A percentile compares a stretch with the other conserved stretches of the same genome.
These are phyloP conservation scores for Pseudomugil gertrudae DNA, from an alignment of 2,797 vertebrate genomes.

Conservation along the genomic window DNA sequence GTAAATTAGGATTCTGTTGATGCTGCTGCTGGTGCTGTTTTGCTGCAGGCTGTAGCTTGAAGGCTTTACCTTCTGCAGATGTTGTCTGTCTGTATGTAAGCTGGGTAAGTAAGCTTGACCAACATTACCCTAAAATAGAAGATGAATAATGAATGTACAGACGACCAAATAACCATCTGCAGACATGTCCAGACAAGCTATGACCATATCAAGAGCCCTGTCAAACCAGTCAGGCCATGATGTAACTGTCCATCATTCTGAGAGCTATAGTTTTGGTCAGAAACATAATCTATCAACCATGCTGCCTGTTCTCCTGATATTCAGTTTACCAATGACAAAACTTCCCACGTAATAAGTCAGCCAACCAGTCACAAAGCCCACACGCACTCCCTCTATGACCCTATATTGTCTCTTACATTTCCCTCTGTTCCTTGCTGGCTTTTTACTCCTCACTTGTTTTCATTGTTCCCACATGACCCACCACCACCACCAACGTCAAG, in stretches of 20 bases:
- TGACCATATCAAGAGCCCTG: conserved; percentile 42
- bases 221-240: conserved; percentile 37
- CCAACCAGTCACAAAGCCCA: conserved; percentile 23
- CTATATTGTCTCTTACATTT: conserved; percentile 26
- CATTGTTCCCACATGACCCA: conserved; percentile 41
- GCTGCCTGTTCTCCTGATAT: conserved; percentile 15
- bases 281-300: conserved; percentile 33
- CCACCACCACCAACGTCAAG: conserved; percentile 21
- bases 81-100: conserved; percentile 43
- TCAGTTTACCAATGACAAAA: conserved; percentile 26
- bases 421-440: conserved; percentile 12
- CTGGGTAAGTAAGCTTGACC: conserved; percentile 67
- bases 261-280: conserved; percentile 38
- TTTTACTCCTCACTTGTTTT: conserved; percentile 44
- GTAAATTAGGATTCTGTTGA: conserved; percentile 52
- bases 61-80: conserved; percentile 47
- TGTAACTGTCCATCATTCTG: conserved; percentile 33
- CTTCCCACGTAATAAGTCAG: conserved; percentile 9
- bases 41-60: conserved; percentile 56
- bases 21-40: conserved; percentile 34
- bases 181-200: conserved; percentile 46
- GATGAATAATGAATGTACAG: conserved; percentile 77
- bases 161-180: conserved; percentile 52
- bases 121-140: conserved; percentile 72
- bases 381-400: conserved; percentile 23